A percentile compares a stretch with the other conserved stretches of the same genome.
phyloP scores from a whole-genome alignment of 2,797 vertebrate species.

The Oreochromis grahami region DNA sequence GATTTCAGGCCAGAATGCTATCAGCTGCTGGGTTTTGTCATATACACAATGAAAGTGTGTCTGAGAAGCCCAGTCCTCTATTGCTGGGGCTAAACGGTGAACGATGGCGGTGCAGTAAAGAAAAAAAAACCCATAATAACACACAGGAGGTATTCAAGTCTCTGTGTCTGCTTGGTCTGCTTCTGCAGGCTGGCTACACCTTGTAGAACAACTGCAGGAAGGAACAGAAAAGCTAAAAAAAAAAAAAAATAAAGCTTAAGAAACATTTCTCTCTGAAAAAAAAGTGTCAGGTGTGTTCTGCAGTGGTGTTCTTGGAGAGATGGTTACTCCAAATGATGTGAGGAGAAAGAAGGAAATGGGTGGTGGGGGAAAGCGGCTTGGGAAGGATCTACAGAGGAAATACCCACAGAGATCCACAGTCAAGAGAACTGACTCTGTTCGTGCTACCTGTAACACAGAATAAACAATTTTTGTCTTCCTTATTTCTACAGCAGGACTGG shows the following conservation, averaged over 20 bases:
- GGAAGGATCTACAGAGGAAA: not conserved
- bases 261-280: not conserved
- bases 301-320: not conserved
- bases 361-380: not conserved
- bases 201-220: not conserved
- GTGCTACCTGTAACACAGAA: not conserved
- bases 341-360: not conserved
- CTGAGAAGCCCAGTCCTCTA: slow-evolving; percentile 28
- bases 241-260: not conserved
- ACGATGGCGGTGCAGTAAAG: slow-evolving; percentile 10
- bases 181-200: not conserved
- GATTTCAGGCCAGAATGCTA: slow-evolving; percentile 61
- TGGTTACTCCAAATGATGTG: not conserved
- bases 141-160: slow-evolving; percentile 15
- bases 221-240: not conserved
- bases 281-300: not conserved
- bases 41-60: slow-evolving; percentile 55
- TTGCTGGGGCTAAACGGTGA: slow-evolving; percentile 43
- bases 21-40: slow-evolving; percentile 61
- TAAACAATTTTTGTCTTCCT: slow-evolving; percentile 3
- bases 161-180: not conserved
- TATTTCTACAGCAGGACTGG: not conserved
- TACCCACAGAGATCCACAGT: not conserved
- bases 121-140: not conserved
- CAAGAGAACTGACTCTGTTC: not conserved